Percentiles rank a stretch among this genome's conserved stretches.
phyloP scores from a whole-genome alignment of 37 sponge, comb jelly and placozoan genomes.

The Halichondria panicea region DNA sequence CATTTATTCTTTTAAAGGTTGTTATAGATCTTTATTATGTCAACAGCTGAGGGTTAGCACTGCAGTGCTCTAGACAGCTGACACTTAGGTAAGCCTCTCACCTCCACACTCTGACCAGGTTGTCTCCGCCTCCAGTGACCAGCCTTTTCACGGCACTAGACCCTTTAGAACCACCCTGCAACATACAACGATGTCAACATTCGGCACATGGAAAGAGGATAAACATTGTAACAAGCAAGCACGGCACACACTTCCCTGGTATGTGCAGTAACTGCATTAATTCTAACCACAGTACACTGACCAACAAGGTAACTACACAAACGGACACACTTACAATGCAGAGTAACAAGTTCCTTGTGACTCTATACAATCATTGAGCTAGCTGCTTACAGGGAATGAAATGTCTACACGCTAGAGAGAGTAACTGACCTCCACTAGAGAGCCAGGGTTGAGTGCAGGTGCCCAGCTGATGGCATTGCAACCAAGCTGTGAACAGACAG shows the following conservation, averaged over 20 bases:
- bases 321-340: slow-evolving; percentile 1
- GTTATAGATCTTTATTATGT: too few relatives aligned
- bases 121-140: slow-evolving; percentile 96
- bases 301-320: neutral
- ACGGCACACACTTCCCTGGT: neutral
- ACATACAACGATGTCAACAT: too few relatives aligned
- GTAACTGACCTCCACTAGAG: slow-evolving; percentile 75
- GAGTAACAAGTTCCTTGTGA: neutral
- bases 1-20: too few relatives aligned
- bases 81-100: too few relatives aligned
- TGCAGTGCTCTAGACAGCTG: too few relatives aligned
- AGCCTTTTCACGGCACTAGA: slow-evolving; percentile 67
- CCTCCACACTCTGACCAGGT: slow-evolving; percentile 93
- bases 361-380: neutral
- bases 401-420: too few relatives aligned
- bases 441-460: slow-evolving; percentile 86
- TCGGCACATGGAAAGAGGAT: too few relatives aligned
- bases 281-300: neutral
- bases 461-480: slow-evolving; percentile 98
- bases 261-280: neutral
- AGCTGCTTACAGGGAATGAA: neutral
- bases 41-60: too few relatives aligned
- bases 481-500: slow-evolving; percentile 74
- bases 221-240: neutral
- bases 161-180: slow-evolving; percentile 44